Evolutionary conservation across 2,888 invertebrate species (phyloP), one percentile per base, ranked within the genome.

Genomic region (Spicauda simplicius): DNA sequence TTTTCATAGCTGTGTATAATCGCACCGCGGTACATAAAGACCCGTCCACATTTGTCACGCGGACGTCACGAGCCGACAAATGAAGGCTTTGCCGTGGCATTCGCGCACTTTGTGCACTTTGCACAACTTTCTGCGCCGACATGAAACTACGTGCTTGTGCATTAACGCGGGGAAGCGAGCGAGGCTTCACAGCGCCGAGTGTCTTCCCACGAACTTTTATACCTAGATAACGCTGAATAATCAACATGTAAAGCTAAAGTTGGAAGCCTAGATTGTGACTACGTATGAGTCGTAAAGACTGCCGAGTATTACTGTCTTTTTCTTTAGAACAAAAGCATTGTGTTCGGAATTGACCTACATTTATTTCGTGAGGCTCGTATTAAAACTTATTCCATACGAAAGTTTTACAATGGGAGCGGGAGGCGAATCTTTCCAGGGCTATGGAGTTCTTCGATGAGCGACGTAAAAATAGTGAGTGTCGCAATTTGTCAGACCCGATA

Each of bases 1-100:
- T 88, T 89, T 85, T 86, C 86, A 87, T 83, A 82, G 85, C 79
- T 77, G 77, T 83, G 85, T 84, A 88, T 89, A 90, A 90, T 88
- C 82, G 84, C 77, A 76, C 77, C 73, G 79, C 80, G 83, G 83
- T 78, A 83, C 81, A 86, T 87, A 87, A 86, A 89, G 87, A 82
- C 82, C 80, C 84, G 90, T 89, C 87, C 88, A 90, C 90, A 93
- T 93, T 93, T 93, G 92, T 93, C 93, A 92, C 88, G 83, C 85
- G 85, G 85, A 81, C 88, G 91, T 92, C 92, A 93, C 83, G 84
- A 88, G 90, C 84, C 92, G 91, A 93, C 93, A 93, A 93, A 93
- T 93, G 93, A 93, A 91, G 92, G 91, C 92, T 90, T 91, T 90
- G 86, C 89, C 83, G 84, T 85, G 86, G 83, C 83, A 86, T 86